These are phyloP conservation scores for Idaea biselata DNA, from an alignment of 2,888 invertebrate genomes.

Conservation along the genomic window DNA sequence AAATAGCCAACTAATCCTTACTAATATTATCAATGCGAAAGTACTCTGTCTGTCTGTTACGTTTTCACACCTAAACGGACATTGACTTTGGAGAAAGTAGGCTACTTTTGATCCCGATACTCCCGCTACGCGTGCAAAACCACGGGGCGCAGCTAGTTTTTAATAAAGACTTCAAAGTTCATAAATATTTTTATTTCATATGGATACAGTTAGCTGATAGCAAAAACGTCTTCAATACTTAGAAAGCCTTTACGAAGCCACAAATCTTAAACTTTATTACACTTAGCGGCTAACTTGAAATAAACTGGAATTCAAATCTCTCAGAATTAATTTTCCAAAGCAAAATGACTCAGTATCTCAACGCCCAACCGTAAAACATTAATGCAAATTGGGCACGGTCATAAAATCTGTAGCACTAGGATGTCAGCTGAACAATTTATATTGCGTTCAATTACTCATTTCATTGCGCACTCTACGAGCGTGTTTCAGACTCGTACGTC, in stretches of 20 bases:
- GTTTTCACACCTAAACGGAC: too few relatives aligned
- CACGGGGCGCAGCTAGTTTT: too few relatives aligned
- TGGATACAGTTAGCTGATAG: too few relatives aligned
- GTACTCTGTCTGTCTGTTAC: too few relatives aligned
- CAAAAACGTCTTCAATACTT: too few relatives aligned
- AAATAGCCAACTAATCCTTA: too few relatives aligned
- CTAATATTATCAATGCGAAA: too few relatives aligned
- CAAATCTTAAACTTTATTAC: background rate
- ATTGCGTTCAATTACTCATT: constrained; percentile 60
- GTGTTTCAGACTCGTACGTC: constrained; percentile 55
- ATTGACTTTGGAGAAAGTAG: too few relatives aligned
- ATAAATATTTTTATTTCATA: too few relatives aligned
- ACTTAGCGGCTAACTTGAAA: background rate
- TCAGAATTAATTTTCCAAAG: background rate
- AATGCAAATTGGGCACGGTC: background rate
- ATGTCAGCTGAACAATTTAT: constrained; percentile 35
- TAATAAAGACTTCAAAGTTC: too few relatives aligned
- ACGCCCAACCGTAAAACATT: background rate
- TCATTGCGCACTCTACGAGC: constrained; percentile 51
- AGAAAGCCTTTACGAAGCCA: background rate
- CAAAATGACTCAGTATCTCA: background rate
- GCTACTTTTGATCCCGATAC: too few relatives aligned
- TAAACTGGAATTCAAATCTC: background rate
- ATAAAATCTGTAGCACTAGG: background rate
- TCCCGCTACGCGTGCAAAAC: too few relatives aligned